Percentiles rank a stretch among this genome's conserved stretches.
Conservation (phyloP, 2,888 invertebrate genomes). For the Ypsolopha scabrella region DNA sequence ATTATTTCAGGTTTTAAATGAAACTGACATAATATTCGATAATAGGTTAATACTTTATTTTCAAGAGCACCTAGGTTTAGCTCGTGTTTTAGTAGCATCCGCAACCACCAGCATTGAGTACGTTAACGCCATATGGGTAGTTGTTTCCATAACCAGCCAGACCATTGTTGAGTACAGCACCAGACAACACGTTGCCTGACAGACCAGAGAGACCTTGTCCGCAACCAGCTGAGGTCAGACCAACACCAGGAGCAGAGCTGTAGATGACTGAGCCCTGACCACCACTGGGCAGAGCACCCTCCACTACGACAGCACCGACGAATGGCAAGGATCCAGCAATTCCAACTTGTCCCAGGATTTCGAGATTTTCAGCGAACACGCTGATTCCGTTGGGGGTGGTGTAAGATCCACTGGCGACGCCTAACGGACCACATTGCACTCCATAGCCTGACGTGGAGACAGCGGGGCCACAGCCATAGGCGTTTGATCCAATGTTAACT, state of each 20-base stretch:
- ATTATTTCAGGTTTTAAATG: too few species aligned
- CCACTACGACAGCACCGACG: conserved; percentile 18
- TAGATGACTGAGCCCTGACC: not conserved
- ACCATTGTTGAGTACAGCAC: not conserved
- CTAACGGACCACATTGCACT: conserved; percentile 20
- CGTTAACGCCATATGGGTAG: too few species aligned
- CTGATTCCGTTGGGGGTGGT: conserved; percentile 26
- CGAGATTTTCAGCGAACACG: conserved; percentile 25
- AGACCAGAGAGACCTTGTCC: not conserved
- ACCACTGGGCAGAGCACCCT: conserved; percentile 13
- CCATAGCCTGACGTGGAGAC: too few species aligned
- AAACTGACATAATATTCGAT: too few species aligned
- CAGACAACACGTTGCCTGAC: not conserved
- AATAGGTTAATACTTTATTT: too few species aligned
- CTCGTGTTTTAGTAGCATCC: too few species aligned
- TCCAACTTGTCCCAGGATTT: conserved; percentile 12
- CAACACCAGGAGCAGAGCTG: not conserved
- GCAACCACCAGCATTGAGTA: too few species aligned
- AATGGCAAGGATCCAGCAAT: conserved; percentile 14
- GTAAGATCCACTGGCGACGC: conserved; percentile 23
- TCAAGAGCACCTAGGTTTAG: too few species aligned
- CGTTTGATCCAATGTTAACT: too few species aligned
- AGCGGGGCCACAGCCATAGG: too few species aligned
- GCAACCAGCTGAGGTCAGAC: not conserved
- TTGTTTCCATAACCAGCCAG: not conserved